Evolutionary conservation across 2,113 vertebrate species (phyloP).

Genomic region (Tichodroma muraria): DNA sequence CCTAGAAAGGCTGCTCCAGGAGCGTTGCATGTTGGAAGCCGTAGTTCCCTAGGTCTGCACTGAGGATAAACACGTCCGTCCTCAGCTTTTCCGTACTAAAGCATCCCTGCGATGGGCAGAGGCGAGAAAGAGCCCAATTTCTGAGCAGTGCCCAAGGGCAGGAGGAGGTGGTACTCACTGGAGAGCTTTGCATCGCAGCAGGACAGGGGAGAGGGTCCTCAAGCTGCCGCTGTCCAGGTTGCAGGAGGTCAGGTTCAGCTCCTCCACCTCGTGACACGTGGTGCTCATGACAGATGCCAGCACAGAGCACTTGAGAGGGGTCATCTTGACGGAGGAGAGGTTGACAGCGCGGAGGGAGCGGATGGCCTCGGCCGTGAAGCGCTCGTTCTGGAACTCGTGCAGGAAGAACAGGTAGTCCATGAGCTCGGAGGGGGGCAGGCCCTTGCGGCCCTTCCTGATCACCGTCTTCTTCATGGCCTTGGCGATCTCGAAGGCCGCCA

Average conservation of each 20-base stretch:
- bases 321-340: constrained; percentile 84
- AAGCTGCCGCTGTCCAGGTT: constrained; percentile 78
- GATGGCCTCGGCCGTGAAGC: constrained; percentile 84
- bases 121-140: not conserved
- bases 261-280: constrained; percentile 74
- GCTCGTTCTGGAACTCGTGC: constrained; percentile 94
- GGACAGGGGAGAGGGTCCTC: constrained; percentile 76
- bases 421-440: constrained; percentile 85
- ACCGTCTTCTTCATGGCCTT: constrained; percentile 83
- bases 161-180: constrained; percentile 76
- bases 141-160: not conserved
- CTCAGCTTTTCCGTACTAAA: not conserved
- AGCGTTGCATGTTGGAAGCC: not conserved
- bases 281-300: constrained; percentile 82
- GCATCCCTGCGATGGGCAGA: not conserved
- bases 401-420: constrained; percentile 93
- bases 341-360: constrained; percentile 76
- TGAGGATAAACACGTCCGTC: not conserved
- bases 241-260: constrained; percentile 87
- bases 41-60: not conserved
- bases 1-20: not conserved
- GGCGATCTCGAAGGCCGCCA: constrained; percentile 86
- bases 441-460: constrained; percentile 74
- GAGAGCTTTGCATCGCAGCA: constrained; percentile 78
- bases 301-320: constrained; percentile 87